Evolutionary conservation across 2,113 vertebrate genomes (phyloP), one percentile per base, ranked within the genome.

Genomic region (Paradisaea rubra): DNA sequence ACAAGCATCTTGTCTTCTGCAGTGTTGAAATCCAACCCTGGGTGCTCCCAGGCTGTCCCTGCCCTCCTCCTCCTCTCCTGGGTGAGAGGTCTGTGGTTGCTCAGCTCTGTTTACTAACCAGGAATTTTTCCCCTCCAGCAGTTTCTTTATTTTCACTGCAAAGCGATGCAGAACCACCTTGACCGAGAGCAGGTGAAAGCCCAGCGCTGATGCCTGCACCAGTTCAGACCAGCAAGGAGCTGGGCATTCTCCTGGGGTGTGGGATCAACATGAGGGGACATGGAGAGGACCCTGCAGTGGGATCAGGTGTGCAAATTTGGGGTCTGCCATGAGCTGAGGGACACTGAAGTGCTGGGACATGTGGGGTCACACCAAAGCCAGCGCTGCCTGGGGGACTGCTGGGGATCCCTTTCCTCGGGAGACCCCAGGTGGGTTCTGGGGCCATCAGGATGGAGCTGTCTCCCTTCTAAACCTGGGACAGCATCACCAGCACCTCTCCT

Each of bases 11-110:
- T 65, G 52, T 80, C 91, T 95, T 88, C 83, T 71, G 87, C 50
- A 61, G 60, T 94, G 93, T 92, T 3, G 88, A 92, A 93, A 86
- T 88, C 81, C 82, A 86, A 10, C 44, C 47, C 49, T 41, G 85
- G 35, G 81, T 76, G 71, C 66, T 80, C 31, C 7, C 57, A 39
- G 72, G 84, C 35, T 81, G 54, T 69, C 73, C 49, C 37, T 69
- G 28, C 69, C 49, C 83, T 93, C 83, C 83, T 94, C 78, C 91
- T 94, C 83, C 91, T 72, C 66, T 93, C 57, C 91, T 82, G 56
- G 85, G 86, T 95, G 86, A 86, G 86, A 93, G 81, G 85, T 82
- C 91, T 81, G 61, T 3, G 9, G 78, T 80, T 87, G 49, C 90
- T 85, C 79, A 66, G 95, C 89, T 65, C 87, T 91, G 82, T 93